These are phyloP conservation scores for Caenorhabditis sulstoni DNA, from an alignment of 2,888 invertebrate genomes.

Conservation along the genomic window DNA sequence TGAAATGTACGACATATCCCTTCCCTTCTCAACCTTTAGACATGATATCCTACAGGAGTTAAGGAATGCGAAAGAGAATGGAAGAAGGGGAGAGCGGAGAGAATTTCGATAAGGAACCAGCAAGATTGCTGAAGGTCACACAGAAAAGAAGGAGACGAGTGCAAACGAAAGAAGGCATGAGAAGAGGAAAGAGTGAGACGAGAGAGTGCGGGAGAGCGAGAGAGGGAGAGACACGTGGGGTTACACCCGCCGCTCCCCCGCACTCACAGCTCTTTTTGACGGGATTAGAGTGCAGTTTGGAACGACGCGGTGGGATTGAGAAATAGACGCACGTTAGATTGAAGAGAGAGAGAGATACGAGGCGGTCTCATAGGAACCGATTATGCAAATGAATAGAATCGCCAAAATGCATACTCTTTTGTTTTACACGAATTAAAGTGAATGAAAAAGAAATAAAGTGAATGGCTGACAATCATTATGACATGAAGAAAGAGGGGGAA, in stretches of 20 bases:
- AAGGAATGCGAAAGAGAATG: not conserved
- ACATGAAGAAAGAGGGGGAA: slow-evolving; percentile 27
- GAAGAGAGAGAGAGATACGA: not conserved
- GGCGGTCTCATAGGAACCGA: not conserved
- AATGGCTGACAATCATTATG: slow-evolving; percentile 35
- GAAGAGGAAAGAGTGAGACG: slow-evolving; percentile 7
- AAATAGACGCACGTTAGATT: no score
- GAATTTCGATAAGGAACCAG: slow-evolving; percentile 15
- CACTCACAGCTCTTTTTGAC: slow-evolving; percentile 36
- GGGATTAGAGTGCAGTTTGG: slow-evolving; percentile 43
- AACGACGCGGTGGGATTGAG: no score
- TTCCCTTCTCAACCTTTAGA: not conserved
- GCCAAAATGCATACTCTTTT: not conserved
- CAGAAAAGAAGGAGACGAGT: not conserved
- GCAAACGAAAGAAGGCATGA: slow-evolving; percentile 4
- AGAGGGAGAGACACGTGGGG: not conserved
- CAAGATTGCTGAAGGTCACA: slow-evolving; percentile 29
- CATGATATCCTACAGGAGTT: slow-evolving; percentile 16
- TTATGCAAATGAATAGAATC: slow-evolving; percentile 3
- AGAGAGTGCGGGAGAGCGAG: slow-evolving; percentile 7
- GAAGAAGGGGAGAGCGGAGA: not conserved
- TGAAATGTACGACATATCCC: not conserved
- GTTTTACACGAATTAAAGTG: not conserved
- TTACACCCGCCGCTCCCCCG: slow-evolving; percentile 40
- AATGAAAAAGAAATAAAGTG: slow-evolving; percentile 13